A percentile compares a stretch with the other conserved stretches of the same genome.
phyloP scores from a whole-genome alignment of 1,140 invertebrate species.

The Tetramorium simillimum region DNA sequence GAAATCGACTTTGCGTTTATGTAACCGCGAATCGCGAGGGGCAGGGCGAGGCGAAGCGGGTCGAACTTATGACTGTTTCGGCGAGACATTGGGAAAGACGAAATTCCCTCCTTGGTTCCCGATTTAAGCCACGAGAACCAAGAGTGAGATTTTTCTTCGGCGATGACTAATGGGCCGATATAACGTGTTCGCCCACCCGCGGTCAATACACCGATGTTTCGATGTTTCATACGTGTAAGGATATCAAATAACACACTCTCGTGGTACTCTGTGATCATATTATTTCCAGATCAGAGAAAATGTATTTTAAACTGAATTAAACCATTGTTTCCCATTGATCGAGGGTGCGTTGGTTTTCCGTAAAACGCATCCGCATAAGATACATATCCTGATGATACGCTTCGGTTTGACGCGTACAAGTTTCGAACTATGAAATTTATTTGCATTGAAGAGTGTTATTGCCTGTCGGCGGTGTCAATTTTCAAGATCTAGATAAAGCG shows the following conservation, averaged over 20 bases:
- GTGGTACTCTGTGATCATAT: neutral
- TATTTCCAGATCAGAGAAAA: neutral
- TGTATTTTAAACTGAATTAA: neutral
- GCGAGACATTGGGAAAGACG: constrained; percentile 18
- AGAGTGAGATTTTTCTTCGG: constrained; percentile 27
- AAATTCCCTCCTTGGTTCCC: neutral
- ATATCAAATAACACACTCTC: neutral
- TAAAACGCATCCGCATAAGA: too few species aligned
- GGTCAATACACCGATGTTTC: constrained; percentile 14
- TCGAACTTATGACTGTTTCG: neutral
- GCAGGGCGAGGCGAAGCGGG: neutral
- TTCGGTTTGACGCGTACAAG: neutral
- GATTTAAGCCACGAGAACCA: constrained; percentile 6
- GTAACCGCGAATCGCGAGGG: neutral
- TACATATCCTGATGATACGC: neutral
- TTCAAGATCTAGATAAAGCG: neutral
- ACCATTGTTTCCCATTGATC: neutral
- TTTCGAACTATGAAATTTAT: neutral
- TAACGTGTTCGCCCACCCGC: constrained; percentile 62
- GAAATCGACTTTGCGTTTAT: constrained; percentile 29
- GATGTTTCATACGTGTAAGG: constrained; percentile 6
- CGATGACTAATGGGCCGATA: constrained; percentile 62
- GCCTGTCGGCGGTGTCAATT: neutral
- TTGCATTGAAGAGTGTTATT: neutral
- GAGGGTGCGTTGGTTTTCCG: neutral